These are phyloP conservation scores for Heliothis peltigera DNA, from an alignment of 2,888 invertebrate genomes.

Conservation along the genomic window DNA sequence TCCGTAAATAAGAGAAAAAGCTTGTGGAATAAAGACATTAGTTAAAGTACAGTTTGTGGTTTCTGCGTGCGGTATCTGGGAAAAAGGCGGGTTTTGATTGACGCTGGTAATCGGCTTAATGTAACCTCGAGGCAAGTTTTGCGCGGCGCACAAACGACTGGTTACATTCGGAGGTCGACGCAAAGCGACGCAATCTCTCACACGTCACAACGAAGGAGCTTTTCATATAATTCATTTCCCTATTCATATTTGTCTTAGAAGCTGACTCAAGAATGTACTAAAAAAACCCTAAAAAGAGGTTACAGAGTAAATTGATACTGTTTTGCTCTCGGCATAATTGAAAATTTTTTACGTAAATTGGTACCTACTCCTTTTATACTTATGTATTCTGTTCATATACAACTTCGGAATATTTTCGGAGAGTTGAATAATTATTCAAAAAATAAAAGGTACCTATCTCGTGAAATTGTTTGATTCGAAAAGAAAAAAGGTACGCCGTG, in stretches of 20 bases:
- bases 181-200: conserved; percentile 88
- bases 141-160: conserved; percentile 86
- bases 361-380: conserved; percentile 18
- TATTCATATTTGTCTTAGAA: conserved; percentile 89
- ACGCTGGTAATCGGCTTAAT: conserved; percentile 89
- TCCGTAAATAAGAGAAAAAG: conserved; percentile 54
- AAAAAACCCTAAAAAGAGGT: conserved; percentile 62
- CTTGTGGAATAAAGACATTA: conserved; percentile 70
- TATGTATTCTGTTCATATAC: conserved; percentile 31
- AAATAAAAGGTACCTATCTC: conserved; percentile 47
- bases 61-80: conserved; percentile 77
- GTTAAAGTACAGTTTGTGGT: conserved; percentile 71
- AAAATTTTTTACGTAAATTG: conserved; percentile 34
- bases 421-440: conserved; percentile 43
- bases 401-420: conserved; percentile 18
- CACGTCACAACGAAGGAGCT: conserved; percentile 87
- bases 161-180: conserved; percentile 89
- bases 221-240: conserved; percentile 88
- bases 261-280: conserved; percentile 75
- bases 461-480: conserved; percentile 58
- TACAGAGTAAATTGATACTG: conserved; percentile 44
- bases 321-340: conserved; percentile 51
- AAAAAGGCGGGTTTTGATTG: conserved; percentile 88
- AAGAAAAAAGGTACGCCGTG: conserved; percentile 56
- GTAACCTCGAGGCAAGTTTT: conserved; percentile 89